A percentile compares a stretch with the other conserved stretches of the same genome.
phyloP scores from a whole-genome alignment of 2,113 vertebrate genomes.

The Bolborhynchus lineola region DNA sequence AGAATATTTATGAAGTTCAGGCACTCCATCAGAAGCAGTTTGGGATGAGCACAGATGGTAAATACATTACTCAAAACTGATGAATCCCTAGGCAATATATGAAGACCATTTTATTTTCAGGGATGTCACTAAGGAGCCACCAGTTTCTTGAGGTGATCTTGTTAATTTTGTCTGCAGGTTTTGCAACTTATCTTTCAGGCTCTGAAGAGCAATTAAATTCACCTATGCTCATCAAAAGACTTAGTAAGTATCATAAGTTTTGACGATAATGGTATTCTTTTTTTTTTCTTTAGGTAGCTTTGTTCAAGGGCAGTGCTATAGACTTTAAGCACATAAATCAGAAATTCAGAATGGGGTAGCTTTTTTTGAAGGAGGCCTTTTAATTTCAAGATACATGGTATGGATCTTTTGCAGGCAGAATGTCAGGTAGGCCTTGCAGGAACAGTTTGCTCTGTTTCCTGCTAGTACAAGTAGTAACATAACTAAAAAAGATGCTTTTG shows the following conservation, averaged over 20 bases:
- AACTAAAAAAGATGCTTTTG: neutral
- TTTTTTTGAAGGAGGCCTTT: neutral
- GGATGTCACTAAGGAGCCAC: neutral
- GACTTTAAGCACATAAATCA: neutral
- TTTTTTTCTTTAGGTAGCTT: conserved; percentile 10
- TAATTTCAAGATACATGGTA: neutral
- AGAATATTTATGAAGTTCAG: conserved; percentile 25
- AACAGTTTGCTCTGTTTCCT: neutral
- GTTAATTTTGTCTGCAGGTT: conserved; percentile 32
- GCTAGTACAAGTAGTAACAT: neutral
- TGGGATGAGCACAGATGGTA: conserved; percentile 23
- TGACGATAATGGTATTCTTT: conserved; percentile 35
- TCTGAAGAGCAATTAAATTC: conserved; percentile 51
- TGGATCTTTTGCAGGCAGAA: neutral
- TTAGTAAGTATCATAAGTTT: conserved; percentile 52
- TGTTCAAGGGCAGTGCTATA: neutral
- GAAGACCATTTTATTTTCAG: neutral
- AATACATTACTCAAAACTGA: neutral
- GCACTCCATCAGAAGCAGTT: neutral
- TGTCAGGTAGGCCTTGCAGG: neutral
- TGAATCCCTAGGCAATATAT: neutral
- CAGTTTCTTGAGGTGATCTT: conserved; percentile 20
- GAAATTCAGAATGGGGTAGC: neutral
- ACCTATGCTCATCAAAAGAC: conserved; percentile 47
- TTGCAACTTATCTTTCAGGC: conserved; percentile 36